phyloP scores from a whole-genome alignment of 2,797 vertebrate genomes.

The Myripristis jacobus region DNA sequence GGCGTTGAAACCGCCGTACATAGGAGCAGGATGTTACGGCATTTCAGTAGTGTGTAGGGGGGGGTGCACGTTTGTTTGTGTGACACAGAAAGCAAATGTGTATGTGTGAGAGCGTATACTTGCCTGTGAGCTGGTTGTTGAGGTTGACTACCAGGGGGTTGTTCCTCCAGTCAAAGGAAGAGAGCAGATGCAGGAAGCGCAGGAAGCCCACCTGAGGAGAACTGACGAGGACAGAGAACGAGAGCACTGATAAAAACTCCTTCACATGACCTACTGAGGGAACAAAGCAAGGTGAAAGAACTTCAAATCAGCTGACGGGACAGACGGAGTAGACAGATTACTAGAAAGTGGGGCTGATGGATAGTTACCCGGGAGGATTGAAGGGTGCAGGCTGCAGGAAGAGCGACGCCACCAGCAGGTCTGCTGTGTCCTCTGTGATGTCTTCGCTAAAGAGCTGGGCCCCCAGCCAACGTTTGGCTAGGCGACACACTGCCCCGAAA shows the following conservation, averaged over 20 bases:
- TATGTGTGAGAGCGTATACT: conserved; percentile 40
- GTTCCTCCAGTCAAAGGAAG: conserved; percentile 97
- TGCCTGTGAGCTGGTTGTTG: conserved; percentile 90
- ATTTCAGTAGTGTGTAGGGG: conserved; percentile 50
- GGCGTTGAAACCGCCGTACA: conserved; percentile 22
- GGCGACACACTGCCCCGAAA: conserved; percentile 89
- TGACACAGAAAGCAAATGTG: conserved; percentile 23
- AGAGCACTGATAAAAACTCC: conserved; percentile 2
- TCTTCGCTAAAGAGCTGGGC: conserved; percentile 90
- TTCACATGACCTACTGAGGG: conserved; percentile 64
- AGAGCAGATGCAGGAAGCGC: conserved; percentile 91
- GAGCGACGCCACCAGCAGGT: conserved; percentile 91
- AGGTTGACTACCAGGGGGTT: conserved; percentile 93
- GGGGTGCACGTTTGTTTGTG: conserved; percentile 43
- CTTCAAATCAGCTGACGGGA: neutral
- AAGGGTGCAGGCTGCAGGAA: conserved; percentile 94
- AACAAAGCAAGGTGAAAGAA: conserved; percentile 42
- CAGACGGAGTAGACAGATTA: neutral
- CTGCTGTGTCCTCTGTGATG: conserved; percentile 90
- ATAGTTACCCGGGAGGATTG: conserved; percentile 88
- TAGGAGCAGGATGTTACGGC: conserved; percentile 63
- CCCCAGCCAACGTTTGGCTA: conserved; percentile 94
- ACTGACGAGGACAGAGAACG: conserved; percentile 75
- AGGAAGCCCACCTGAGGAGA: conserved; percentile 96
- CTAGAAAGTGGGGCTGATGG: neutral